A percentile compares a stretch with the other conserved stretches of the same genome.
These are phyloP conservation scores for Lordiphosa clarofinis DNA, from an alignment of 1,140 invertebrate genomes.

Conservation along the genomic window DNA sequence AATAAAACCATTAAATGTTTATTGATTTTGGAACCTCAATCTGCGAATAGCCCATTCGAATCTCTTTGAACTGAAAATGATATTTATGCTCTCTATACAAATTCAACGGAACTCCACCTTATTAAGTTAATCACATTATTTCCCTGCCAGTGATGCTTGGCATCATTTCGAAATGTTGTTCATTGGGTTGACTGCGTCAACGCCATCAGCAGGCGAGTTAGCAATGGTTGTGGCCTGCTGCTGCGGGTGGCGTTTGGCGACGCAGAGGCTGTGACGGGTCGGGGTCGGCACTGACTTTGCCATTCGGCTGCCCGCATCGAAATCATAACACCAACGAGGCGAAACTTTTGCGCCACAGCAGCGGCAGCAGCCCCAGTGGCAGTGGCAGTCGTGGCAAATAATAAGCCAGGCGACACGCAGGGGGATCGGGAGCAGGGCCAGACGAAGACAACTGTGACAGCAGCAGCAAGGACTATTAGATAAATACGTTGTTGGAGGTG, in stretches of 20 bases:
- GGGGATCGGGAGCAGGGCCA: conserved; percentile 34
- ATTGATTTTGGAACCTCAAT: too few species aligned
- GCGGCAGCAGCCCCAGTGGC: conserved; percentile 12
- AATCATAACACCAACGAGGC: conserved; percentile 77
- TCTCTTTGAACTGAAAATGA: too few species aligned
- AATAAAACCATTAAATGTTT: too few species aligned
- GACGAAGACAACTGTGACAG: conserved; percentile 72
- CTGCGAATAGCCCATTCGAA: too few species aligned
- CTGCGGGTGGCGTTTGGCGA: conserved; percentile 20
- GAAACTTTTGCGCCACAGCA: conserved; percentile 65
- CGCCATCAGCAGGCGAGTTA: conserved; percentile 62
- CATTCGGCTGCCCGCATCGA: conserved; percentile 73
- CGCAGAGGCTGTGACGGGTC: conserved; percentile 31
- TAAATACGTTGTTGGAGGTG: conserved; percentile 57
- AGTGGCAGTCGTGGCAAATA: conserved; percentile 67
- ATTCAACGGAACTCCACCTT: too few species aligned
- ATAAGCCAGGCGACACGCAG: conserved; percentile 64
- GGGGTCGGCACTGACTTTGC: conserved; percentile 62
- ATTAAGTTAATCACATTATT: too few species aligned
- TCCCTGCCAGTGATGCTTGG: not conserved
- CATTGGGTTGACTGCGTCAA: conserved; percentile 60
- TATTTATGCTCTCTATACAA: too few species aligned
- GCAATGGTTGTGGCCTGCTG: conserved; percentile 58
- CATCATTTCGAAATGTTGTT: conserved; percentile 18
- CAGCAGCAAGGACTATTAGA: conserved; percentile 70